A percentile compares a stretch with the other conserved stretches of the same genome.
These are phyloP conservation scores for Podiceps cristatus DNA, from an alignment of 2,113 vertebrate genomes.

Conservation along the genomic window DNA sequence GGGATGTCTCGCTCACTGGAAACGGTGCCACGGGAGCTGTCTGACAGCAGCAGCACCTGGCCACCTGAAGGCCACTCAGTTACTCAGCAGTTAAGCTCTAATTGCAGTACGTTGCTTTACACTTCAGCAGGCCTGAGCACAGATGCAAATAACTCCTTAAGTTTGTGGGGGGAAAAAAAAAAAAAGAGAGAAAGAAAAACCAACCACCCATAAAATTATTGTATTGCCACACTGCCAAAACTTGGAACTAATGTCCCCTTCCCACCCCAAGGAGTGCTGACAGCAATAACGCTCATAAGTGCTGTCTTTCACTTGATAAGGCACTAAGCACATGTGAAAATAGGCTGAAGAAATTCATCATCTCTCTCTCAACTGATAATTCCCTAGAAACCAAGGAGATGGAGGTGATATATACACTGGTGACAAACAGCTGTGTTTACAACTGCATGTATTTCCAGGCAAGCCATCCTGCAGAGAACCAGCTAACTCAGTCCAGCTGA, in stretches of 20 bases:
- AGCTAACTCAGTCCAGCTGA: background rate
- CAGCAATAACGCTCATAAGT: background rate
- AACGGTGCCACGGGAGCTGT: background rate
- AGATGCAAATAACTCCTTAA: background rate
- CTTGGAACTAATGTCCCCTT: background rate
- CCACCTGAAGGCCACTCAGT: background rate
- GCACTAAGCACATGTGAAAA: background rate
- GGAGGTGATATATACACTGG: background rate
- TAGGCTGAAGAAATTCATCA: constrained; percentile 30
- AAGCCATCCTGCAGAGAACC: background rate
- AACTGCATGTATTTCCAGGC: background rate
- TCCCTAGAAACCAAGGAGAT: constrained; percentile 62
- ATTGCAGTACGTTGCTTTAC: constrained; percentile 30
- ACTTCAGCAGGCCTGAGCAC: background rate
- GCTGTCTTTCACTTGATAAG: background rate
- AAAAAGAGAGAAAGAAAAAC: background rate
- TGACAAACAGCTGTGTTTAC: background rate
- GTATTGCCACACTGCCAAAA: background rate
- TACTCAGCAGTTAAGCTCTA: background rate
- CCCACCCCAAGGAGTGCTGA: background rate
- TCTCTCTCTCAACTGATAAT: constrained; percentile 42
- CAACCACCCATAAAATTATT: background rate
- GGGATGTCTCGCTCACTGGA: background rate
- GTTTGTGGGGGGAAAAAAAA: background rate
- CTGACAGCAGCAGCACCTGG: background rate